These are phyloP conservation scores for Dermatophagoides farinae DNA, from an alignment of 1,140 invertebrate species.

Conservation along the genomic window DNA sequence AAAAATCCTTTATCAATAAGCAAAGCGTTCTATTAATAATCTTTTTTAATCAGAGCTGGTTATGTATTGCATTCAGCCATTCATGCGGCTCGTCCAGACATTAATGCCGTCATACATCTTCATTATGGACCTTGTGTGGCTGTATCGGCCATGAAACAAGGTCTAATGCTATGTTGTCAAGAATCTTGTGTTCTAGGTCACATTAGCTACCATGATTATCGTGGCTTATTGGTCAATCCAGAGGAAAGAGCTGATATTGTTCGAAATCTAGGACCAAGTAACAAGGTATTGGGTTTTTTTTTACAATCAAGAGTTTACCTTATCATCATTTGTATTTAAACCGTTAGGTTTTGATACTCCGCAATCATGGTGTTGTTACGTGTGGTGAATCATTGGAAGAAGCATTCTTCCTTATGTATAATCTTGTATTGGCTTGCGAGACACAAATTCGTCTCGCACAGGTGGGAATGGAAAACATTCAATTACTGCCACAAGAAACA, in stretches of 20 bases:
- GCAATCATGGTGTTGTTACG: conserved; percentile 82
- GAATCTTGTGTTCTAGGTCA: conserved; percentile 79
- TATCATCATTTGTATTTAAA: neutral
- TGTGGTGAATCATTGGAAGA: conserved; percentile 93
- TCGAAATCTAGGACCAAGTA: conserved; percentile 76
- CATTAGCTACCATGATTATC: conserved; percentile 53
- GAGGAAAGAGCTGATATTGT: conserved; percentile 70
- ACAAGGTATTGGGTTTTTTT: conserved; percentile 50
- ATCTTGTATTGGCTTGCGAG: conserved; percentile 65
- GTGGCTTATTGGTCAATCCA: conserved; percentile 47
- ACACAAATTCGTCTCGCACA: conserved; percentile 58
- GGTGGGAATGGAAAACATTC: conserved; percentile 60
- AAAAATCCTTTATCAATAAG: neutral
- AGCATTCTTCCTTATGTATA: conserved; percentile 71
- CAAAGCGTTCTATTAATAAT: no score
- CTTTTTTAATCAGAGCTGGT: conserved; percentile 26
- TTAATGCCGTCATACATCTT: conserved; percentile 85
- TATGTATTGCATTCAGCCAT: conserved; percentile 89
- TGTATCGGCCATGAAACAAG: conserved; percentile 68
- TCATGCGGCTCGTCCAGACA: conserved; percentile 84
- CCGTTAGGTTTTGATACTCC: conserved; percentile 58
- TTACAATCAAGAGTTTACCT: neutral
- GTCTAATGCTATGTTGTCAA: conserved; percentile 68
- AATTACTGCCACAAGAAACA: conserved; percentile 35
- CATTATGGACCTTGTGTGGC: conserved; percentile 74